These are phyloP conservation scores for Morelia viridis DNA, from an alignment of 2,797 vertebrate genomes.

Conservation along the genomic window DNA sequence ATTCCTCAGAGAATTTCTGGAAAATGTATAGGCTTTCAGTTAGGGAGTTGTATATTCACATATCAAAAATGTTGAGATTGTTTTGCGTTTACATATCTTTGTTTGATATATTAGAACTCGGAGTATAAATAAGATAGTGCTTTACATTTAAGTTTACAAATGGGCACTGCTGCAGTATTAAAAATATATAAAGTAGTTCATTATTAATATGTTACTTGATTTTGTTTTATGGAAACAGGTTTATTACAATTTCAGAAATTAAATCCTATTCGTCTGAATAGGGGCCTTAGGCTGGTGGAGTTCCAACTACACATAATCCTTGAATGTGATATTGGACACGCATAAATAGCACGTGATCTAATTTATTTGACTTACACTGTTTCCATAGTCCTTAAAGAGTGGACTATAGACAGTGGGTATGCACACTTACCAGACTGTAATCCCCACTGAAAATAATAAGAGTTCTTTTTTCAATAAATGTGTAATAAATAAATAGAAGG, in stretches of 20 bases:
- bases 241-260: neutral
- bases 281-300: neutral
- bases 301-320: neutral
- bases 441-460: neutral
- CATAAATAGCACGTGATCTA: too few relatives aligned
- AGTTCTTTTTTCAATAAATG: neutral
- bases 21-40: slow-evolving; percentile 45
- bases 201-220: slow-evolving; percentile 33
- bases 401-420: neutral
- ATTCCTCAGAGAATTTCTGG: slow-evolving; percentile 6
- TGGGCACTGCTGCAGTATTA: neutral
- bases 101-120: neutral
- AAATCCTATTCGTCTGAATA: neutral
- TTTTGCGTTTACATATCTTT: neutral
- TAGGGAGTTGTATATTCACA: slow-evolving; percentile 41
- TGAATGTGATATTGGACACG: neutral
- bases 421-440: neutral
- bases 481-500: neutral
- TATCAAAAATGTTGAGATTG: slow-evolving; percentile 26
- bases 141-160: slow-evolving; percentile 12
- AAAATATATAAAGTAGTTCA: slow-evolving; percentile 1
- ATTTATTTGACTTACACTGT: neutral
- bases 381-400: neutral
- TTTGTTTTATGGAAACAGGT: slow-evolving; percentile 21
- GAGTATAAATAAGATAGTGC: neutral